Conservation (phyloP, 2,797 vertebrate species). For the Peromyscus aztecus region DNA sequence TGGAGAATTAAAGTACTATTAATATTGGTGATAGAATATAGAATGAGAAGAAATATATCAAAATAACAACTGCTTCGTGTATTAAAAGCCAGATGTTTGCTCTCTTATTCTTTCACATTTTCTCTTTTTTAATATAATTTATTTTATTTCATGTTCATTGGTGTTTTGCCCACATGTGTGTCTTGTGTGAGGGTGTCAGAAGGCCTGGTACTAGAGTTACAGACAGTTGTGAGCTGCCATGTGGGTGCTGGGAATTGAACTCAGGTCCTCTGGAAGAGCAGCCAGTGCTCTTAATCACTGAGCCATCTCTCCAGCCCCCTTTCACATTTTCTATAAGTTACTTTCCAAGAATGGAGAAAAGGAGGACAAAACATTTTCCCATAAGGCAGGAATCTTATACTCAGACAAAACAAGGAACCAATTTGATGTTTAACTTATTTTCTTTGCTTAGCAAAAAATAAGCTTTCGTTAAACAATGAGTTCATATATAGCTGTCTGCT, state of each 20-base stretch:
- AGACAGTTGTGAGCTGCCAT: neutral
- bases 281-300: neutral
- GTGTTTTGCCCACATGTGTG: neutral
- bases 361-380: neutral
- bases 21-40: neutral
- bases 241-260: neutral
- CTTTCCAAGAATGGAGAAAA: neutral
- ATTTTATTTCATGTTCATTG: neutral
- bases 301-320: neutral
- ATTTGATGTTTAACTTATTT: neutral
- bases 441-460: slow-evolving; percentile 11
- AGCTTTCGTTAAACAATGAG: neutral
- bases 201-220: neutral
- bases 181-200: neutral
- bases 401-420: slow-evolving; percentile 1
- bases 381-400: neutral
- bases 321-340: neutral
- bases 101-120: neutral
- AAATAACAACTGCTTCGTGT: neutral
- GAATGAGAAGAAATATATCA: neutral
- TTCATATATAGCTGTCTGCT: neutral
- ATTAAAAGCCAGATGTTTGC: neutral
- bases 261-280: neutral
- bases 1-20: slow-evolving; percentile 30
- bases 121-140: neutral